Evolutionary conservation across 2,888 invertebrate genomes (phyloP).

Genomic region (Keiferia lycopersicella): DNA sequence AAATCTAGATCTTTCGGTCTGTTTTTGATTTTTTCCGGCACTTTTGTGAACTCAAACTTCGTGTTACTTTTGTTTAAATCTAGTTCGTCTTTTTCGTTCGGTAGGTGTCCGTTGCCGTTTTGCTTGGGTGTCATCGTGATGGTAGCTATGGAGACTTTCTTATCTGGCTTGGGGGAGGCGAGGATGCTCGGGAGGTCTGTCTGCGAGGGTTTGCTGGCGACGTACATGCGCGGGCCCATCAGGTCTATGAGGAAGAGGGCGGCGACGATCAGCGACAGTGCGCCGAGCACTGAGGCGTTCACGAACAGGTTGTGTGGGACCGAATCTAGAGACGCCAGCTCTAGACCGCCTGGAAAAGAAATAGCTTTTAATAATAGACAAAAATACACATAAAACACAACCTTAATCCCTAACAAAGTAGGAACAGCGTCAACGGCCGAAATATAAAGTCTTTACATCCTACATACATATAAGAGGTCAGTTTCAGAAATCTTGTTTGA

Average conservation of each 20-base stretch:
- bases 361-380: slow-evolving; percentile 8
- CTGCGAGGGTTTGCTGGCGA: slow-evolving; percentile 65
- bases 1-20: slow-evolving; percentile 67
- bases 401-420: too few relatives aligned
- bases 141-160: slow-evolving; percentile 60
- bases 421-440: too few relatives aligned
- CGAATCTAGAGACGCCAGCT: slow-evolving; percentile 86
- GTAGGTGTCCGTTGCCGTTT: slow-evolving; percentile 33
- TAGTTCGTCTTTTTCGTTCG: slow-evolving; percentile 15
- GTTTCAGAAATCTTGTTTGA: too few relatives aligned
- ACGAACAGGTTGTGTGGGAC: slow-evolving; percentile 85
- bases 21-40: slow-evolving; percentile 41
- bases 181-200: slow-evolving; percentile 57
- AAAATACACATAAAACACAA: too few relatives aligned
- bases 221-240: slow-evolving; percentile 79
- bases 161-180: slow-evolving; percentile 56
- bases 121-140: slow-evolving; percentile 17
- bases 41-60: slow-evolving; percentile 10
- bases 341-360: slow-evolving; percentile 80
- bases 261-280: slow-evolving; percentile 84
- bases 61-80: slow-evolving; percentile 39
- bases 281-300: slow-evolving; percentile 87
- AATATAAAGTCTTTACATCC: too few relatives aligned
- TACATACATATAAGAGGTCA: too few relatives aligned
- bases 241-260: slow-evolving; percentile 86